Base-by-base conservation (phyloP, 1,140 invertebrate species). In the Apocrypta bakeri region DNA sequence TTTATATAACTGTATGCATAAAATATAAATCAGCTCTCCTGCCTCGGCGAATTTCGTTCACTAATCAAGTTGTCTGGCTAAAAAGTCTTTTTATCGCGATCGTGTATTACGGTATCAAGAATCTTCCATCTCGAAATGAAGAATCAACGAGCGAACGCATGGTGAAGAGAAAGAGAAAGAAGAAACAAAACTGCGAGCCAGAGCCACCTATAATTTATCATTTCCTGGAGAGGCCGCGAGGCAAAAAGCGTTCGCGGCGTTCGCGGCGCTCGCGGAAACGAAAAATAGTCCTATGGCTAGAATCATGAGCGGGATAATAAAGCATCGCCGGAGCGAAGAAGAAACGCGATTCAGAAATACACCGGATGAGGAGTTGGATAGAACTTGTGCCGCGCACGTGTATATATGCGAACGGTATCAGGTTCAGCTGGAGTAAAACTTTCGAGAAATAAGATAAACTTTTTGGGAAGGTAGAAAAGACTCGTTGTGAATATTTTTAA, bases 171-270 rank as follows among this genome's bases (percentile, higher is more conserved):
- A 33, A 76, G 12, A 42, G 64, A 75, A 42, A 4, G 31, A 37
- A 56, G 25, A 66, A 61, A 66, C 56, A 3, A 81, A 66, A 33
- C n/a, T 33, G 24, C 24, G 31, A 64, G 33, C 31, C 48, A 21
- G 14, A 48, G 33, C 61, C n/a, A 83, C 68, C 68, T 83, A 48
- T 83, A 83, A 83, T 83, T 83, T 27, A 78, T 78, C 75, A 83
- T 83, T 78, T 83, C 81, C 75, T 83, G 64, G 64, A n/a, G 48
- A 77, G 33, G 64, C 63, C 29, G 56, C 29, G 25, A 69, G 64
- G 80, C 27, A 77, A 77, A 77, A 82, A 76, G 48, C 33, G 25
- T 64, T 42, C 24, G 75, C 33, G 48, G 73, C 27, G 27, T 40
- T 74, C 37, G 73, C 33, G 48, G 73, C 27, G 27, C 63, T 74